Evolutionary conservation across 2,797 vertebrate genomes (phyloP).

Genomic region (Acanthiza pusilla): DNA sequence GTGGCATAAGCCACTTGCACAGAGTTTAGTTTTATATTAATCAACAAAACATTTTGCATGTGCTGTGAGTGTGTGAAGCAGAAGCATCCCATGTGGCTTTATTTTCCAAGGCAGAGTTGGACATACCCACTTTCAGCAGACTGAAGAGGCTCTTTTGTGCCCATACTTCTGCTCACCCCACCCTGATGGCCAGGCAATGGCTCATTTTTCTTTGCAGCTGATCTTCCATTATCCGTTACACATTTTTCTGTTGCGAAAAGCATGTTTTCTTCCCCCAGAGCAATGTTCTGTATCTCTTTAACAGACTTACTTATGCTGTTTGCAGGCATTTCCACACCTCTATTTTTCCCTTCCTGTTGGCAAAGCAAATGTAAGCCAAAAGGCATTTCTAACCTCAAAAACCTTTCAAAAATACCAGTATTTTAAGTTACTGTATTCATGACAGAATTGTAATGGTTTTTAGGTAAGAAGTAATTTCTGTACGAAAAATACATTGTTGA

Average conservation of each 20-base stretch:
- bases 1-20: not conserved
- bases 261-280: not conserved
- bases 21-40: not conserved
- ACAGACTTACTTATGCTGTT: not conserved
- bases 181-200: not conserved
- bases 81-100: not conserved
- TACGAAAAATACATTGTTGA: not conserved
- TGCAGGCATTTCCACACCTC: not conserved
- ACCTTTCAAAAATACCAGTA: not conserved
- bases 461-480: not conserved
- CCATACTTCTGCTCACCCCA: accelerated
- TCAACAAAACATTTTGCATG: not conserved
- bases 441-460: not conserved
- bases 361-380: not conserved
- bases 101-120: not conserved
- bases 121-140: not conserved
- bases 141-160: not conserved
- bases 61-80: not conserved
- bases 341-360: not conserved
- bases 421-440: not conserved
- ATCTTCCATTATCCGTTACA: accelerated
- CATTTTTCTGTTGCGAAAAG: not conserved
- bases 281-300: not conserved
- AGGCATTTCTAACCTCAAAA: not conserved
- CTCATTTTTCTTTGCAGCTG: not conserved